Conservation (phyloP, 2,888 invertebrate species). For the Polymixis flavicincta region DNA sequence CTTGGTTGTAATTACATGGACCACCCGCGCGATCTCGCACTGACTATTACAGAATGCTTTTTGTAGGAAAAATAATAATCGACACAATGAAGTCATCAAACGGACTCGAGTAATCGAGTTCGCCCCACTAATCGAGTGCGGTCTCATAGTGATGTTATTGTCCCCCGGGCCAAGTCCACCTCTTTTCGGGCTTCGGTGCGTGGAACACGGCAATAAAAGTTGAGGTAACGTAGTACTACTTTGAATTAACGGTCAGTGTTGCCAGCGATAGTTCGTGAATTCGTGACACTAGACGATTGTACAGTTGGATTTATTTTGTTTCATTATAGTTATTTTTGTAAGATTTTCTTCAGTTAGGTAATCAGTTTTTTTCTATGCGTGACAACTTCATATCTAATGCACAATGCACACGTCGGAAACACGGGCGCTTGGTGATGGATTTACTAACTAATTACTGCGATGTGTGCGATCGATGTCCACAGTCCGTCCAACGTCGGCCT, state of each 20-base stretch:
- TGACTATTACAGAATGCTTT: slow-evolving; percentile 80
- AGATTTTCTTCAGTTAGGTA: background rate
- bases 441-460: slow-evolving; percentile 18
- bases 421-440: slow-evolving; percentile 9
- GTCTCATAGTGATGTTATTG: slow-evolving; percentile 57
- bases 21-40: slow-evolving; percentile 83
- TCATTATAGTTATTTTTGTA: slow-evolving; percentile 19
- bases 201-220: slow-evolving; percentile 55
- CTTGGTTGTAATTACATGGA: slow-evolving; percentile 82
- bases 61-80: slow-evolving; percentile 81
- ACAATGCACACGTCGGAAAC: slow-evolving; percentile 9
- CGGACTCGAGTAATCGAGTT: slow-evolving; percentile 66
- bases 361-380: slow-evolving; percentile 18
- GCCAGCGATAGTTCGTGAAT: slow-evolving; percentile 36
- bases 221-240: slow-evolving; percentile 36
- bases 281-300: slow-evolving; percentile 18
- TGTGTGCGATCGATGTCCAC: slow-evolving; percentile 1
- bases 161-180: slow-evolving; percentile 50
- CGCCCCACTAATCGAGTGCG: slow-evolving; percentile 61
- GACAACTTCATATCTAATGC: slow-evolving; percentile 20
- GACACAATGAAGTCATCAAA: slow-evolving; percentile 87
- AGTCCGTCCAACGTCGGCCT: background rate
- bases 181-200: slow-evolving; percentile 45
- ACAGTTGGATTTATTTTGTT: slow-evolving; percentile 10
- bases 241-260: slow-evolving; percentile 48